Evolutionary conservation across 2,113 vertebrate genomes (phyloP).

Genomic region (Anhinga rufa): DNA sequence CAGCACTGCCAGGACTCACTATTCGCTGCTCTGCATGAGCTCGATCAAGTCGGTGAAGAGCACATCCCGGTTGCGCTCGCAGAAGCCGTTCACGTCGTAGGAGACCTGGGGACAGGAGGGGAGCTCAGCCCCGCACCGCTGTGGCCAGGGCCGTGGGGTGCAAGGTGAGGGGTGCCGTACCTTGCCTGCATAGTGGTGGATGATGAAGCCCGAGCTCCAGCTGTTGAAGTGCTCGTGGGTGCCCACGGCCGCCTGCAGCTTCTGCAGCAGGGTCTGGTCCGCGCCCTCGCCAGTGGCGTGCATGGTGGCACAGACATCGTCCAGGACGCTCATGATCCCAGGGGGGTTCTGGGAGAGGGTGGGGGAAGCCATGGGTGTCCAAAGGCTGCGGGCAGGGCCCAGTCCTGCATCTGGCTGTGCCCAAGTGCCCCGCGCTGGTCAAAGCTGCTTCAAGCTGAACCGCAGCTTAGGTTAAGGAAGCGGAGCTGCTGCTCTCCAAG

Average conservation of each 20-base stretch:
- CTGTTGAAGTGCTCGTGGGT: conserved; percentile 95
- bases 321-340: conserved; percentile 95
- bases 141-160: neutral
- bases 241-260: conserved; percentile 89
- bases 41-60: conserved; percentile 94
- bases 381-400: neutral
- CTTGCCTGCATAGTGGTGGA: conserved; percentile 98
- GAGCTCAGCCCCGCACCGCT: neutral
- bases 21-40: conserved; percentile 95
- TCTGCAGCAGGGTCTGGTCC: conserved; percentile 90
- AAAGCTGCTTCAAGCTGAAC: neutral
- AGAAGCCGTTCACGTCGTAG: conserved; percentile 89
- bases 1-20: conserved; percentile 71
- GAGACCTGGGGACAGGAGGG: conserved; percentile 78
- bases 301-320: conserved; percentile 97
- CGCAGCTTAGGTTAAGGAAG: neutral
- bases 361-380: neutral
- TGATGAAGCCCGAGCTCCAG: conserved; percentile 90
- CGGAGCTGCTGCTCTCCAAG: neutral
- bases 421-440: fast-evolving
- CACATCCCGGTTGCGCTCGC: conserved; percentile 92
- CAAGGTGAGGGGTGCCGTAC: conserved; percentile 33
- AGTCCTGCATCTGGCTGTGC: neutral
- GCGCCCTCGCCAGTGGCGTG: conserved; percentile 92
- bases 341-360: conserved; percentile 81